Conservation (phyloP, 2,888 invertebrate species). For the Yponomeuta malinellus region DNA sequence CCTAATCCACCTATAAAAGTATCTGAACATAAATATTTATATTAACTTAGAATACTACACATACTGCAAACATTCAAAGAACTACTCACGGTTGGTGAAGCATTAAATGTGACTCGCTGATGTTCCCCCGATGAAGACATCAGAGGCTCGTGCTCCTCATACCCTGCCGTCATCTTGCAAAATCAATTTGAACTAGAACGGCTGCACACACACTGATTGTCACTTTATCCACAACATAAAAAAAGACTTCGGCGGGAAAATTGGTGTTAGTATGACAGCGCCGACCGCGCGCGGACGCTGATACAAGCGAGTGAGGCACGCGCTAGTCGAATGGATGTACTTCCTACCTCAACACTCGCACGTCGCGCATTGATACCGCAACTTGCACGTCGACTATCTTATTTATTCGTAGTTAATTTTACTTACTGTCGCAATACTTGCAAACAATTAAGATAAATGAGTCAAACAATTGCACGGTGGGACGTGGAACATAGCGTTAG, state of each 20-base stretch:
- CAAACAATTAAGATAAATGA: not conserved
- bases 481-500: not conserved
- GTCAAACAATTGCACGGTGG: not conserved
- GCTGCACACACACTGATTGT: not conserved
- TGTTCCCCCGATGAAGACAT: constrained; percentile 63
- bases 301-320: constrained; percentile 10
- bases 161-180: constrained; percentile 60
- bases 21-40: too few relatives aligned
- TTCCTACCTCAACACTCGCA: not conserved
- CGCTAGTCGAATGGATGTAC: not conserved
- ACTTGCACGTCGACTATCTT: not conserved
- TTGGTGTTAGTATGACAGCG: constrained; percentile 2
- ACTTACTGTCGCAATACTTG: not conserved
- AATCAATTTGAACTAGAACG: not conserved
- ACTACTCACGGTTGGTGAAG: constrained; percentile 53
- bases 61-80: too few relatives aligned
- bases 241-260: constrained; percentile 11
- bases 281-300: constrained; percentile 11
- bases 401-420: not conserved
- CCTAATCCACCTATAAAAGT: too few relatives aligned
- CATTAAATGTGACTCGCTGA: constrained; percentile 55
- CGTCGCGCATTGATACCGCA: not conserved
- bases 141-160: constrained; percentile 69
- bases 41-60: too few relatives aligned
- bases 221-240: not conserved